Conservation (phyloP, 2,888 invertebrate genomes). For the Mythimna lalbum region DNA sequence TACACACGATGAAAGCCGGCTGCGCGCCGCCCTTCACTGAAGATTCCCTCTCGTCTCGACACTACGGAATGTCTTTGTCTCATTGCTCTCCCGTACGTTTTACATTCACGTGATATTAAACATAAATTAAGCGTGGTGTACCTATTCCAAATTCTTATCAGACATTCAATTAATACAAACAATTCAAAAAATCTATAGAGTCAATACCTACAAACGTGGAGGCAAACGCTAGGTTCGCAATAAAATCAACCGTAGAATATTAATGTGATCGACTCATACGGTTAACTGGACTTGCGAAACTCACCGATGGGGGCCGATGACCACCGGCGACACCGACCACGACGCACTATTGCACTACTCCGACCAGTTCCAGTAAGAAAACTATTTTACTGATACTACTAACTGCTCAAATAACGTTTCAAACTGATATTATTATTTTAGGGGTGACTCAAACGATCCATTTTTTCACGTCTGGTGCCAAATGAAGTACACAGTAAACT, state of each 20-base stretch:
- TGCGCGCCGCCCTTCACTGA: slow-evolving; percentile 83
- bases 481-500: slow-evolving; percentile 78
- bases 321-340: slow-evolving; percentile 79
- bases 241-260: slow-evolving; percentile 86
- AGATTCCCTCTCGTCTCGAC: slow-evolving; percentile 85
- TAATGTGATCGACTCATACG: slow-evolving; percentile 86
- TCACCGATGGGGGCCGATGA: slow-evolving; percentile 88
- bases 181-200: slow-evolving; percentile 46
- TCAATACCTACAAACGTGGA: slow-evolving; percentile 64
- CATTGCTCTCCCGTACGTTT: slow-evolving; percentile 68
- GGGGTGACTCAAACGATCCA: slow-evolving; percentile 61
- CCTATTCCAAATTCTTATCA: slow-evolving; percentile 25
- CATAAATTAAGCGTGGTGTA: slow-evolving; percentile 49
- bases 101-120: slow-evolving; percentile 64
- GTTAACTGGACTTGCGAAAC: slow-evolving; percentile 90
- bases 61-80: slow-evolving; percentile 85
- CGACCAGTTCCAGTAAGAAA: slow-evolving; percentile 71
- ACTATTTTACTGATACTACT: slow-evolving; percentile 69
- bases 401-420: slow-evolving; percentile 61
- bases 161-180: slow-evolving; percentile 27
- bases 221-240: slow-evolving; percentile 82
- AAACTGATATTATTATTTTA: slow-evolving; percentile 37
- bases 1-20: slow-evolving; percentile 87
- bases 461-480: slow-evolving; percentile 78
- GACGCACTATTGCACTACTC: slow-evolving; percentile 70